These are phyloP conservation scores for Clangula hyemalis DNA, from an alignment of 2,797 vertebrate species.

Conservation along the genomic window DNA sequence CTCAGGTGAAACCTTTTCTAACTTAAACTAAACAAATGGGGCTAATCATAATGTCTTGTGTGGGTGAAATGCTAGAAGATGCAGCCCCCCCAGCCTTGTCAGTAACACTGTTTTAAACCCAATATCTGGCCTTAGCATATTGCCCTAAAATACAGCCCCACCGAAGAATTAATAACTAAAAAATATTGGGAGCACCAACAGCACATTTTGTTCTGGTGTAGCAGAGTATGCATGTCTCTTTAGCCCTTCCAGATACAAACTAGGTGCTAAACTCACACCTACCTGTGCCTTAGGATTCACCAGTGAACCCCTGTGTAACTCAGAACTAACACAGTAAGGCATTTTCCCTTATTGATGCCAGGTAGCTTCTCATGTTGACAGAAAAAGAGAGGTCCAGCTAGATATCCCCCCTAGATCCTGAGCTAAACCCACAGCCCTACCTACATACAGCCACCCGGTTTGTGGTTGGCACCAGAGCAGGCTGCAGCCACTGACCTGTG, in stretches of 20 bases:
- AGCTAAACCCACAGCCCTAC: neutral
- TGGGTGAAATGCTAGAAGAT: neutral
- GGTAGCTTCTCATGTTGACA: neutral
- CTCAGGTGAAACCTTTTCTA: constrained; percentile 82
- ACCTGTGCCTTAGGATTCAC: neutral
- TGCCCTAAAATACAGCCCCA: neutral
- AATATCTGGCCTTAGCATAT: neutral
- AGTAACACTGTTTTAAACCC: neutral
- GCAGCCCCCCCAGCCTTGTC: neutral
- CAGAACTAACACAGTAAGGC: neutral
- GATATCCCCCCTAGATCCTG: neutral
- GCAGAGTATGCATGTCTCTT: neutral
- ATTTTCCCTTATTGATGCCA: neutral
- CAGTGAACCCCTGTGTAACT: neutral
- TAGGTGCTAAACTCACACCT: neutral
- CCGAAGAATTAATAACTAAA: neutral
- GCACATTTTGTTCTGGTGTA: neutral
- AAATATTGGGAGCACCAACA: neutral
- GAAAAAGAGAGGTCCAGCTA: neutral
- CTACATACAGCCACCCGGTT: neutral
- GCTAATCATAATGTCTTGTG: neutral
- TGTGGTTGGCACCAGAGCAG: neutral
- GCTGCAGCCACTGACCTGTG: neutral
- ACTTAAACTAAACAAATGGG: neutral
- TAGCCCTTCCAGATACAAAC: neutral